Percentiles rank a stretch among this genome's conserved stretches.
Evolutionary conservation across 2,797 vertebrate species (phyloP).

Genomic region (Phataginus tricuspis): DNA sequence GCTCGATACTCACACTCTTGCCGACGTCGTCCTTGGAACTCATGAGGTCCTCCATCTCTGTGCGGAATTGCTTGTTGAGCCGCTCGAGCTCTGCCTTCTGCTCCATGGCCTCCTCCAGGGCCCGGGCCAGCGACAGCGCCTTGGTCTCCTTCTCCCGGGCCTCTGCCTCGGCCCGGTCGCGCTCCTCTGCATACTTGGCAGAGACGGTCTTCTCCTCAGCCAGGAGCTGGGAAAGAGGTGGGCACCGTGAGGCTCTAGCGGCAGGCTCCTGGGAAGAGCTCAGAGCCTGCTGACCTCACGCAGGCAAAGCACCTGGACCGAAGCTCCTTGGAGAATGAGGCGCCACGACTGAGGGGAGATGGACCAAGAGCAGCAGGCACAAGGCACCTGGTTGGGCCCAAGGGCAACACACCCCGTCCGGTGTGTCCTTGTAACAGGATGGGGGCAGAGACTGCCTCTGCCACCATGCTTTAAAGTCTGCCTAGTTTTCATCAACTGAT

Average conservation of each 20-base stretch:
- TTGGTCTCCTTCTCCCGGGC: conserved; percentile 98
- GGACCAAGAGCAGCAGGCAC: neutral
- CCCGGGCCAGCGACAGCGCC: conserved; percentile 92
- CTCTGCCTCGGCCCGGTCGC: conserved; percentile 96
- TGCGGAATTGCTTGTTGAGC: conserved; percentile 93
- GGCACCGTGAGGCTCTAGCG: neutral
- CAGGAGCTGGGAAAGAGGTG: conserved; percentile 88
- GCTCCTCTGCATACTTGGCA: conserved; percentile 94
- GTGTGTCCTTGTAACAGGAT: accelerated
- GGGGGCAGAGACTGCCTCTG: neutral
- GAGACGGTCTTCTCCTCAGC: conserved; percentile 98
- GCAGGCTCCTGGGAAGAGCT: neutral
- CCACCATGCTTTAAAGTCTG: accelerated
- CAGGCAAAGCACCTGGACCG: too few species aligned
- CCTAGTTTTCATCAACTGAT: neutral
- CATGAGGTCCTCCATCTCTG: conserved; percentile 98
- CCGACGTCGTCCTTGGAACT: conserved; percentile 98
- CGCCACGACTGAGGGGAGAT: neutral
- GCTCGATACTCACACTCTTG: conserved; percentile 91
- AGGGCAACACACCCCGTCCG: accelerated
- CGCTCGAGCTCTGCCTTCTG: conserved; percentile 94
- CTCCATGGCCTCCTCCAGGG: conserved; percentile 93
- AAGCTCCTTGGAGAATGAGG: neutral
- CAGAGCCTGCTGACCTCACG: neutral
- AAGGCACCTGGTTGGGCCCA: neutral